Evolutionary conservation across 2,888 invertebrate species (phyloP).

Genomic region (Drosophila formosana): DNA sequence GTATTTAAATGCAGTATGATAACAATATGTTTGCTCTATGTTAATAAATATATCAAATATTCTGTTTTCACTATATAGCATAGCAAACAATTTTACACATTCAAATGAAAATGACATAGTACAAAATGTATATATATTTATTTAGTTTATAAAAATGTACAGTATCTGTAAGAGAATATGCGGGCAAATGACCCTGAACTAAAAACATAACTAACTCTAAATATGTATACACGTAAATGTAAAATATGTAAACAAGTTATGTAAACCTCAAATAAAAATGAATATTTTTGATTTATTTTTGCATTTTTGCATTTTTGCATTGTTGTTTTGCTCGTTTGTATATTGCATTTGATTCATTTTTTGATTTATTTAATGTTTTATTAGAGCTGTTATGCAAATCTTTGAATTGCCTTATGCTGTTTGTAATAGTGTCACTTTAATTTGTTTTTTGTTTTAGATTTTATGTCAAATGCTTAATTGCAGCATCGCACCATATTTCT

Average conservation of each 20-base stretch:
- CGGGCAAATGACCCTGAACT: constrained; percentile 20
- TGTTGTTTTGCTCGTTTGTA: constrained; percentile 1
- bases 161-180: constrained; percentile 3
- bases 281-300: constrained; percentile 23
- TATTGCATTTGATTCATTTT: constrained; percentile 3
- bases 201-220: constrained; percentile 16
- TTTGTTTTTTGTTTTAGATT: constrained; percentile 23
- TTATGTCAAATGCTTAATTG: constrained; percentile 12
- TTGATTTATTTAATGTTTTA: constrained; percentile 34
- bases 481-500: constrained; percentile 12
- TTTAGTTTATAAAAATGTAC: constrained; percentile 23
- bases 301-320: not conserved
- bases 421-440: constrained; percentile 25
- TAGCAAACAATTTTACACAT: constrained; percentile 51
- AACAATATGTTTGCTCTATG: constrained; percentile 79
- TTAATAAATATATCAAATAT: constrained; percentile 77
- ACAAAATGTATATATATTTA: constrained; percentile 52
- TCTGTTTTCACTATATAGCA: constrained; percentile 32
- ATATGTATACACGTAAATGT: constrained; percentile 1
- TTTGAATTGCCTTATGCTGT: constrained; percentile 20
- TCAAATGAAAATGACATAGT: constrained; percentile 39
- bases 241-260: constrained; percentile 24
- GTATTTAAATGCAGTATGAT: constrained; percentile 74
- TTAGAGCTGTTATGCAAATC: constrained; percentile 19
- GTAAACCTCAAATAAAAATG: constrained; percentile 30